Conservation (phyloP, 2,797 vertebrate species). For the Carapus acus region DNA sequence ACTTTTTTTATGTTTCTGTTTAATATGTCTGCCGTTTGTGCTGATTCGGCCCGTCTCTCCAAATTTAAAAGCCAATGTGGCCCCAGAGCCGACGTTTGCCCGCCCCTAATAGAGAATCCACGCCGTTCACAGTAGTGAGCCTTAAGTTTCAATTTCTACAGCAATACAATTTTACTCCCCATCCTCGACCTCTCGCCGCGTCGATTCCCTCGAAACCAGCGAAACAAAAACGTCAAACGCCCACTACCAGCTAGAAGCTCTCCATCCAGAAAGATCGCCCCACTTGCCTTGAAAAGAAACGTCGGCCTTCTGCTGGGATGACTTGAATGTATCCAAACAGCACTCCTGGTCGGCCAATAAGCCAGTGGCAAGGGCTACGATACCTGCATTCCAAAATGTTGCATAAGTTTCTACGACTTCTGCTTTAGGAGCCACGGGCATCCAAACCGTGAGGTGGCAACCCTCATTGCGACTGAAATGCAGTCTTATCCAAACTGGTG, state of each 20-base stretch:
- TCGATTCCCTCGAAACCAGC: slow-evolving; percentile 62
- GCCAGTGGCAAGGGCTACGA: slow-evolving; percentile 58
- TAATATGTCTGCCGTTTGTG: too few species aligned
- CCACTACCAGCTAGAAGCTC: slow-evolving; percentile 64
- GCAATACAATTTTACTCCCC: slow-evolving; percentile 24
- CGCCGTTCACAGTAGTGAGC: slow-evolving; percentile 6
- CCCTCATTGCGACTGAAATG: slow-evolving; percentile 35
- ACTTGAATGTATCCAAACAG: slow-evolving; percentile 31
- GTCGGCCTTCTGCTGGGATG: slow-evolving; percentile 45
- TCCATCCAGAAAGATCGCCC: slow-evolving; percentile 53
- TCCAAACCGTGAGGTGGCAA: slow-evolving; percentile 35
- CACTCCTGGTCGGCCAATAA: slow-evolving; percentile 59
- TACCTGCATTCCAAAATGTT: slow-evolving; percentile 67
- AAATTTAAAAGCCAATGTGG: too few species aligned
- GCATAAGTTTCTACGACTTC: slow-evolving; percentile 25
- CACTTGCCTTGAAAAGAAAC: slow-evolving; percentile 61
- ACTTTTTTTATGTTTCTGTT: too few species aligned
- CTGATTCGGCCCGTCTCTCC: too few species aligned
- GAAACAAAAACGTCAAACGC: slow-evolving; percentile 28
- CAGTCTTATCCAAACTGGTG: slow-evolving; percentile 51
- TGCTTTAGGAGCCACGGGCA: slow-evolving; percentile 54
- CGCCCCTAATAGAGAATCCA: too few species aligned
- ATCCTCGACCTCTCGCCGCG: slow-evolving; percentile 38
- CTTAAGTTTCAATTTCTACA: slow-evolving; percentile 24
- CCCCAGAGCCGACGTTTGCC: too few species aligned